Evolutionary conservation across 2,797 vertebrate genomes (phyloP).

Genomic region (Halcyon badia): DNA sequence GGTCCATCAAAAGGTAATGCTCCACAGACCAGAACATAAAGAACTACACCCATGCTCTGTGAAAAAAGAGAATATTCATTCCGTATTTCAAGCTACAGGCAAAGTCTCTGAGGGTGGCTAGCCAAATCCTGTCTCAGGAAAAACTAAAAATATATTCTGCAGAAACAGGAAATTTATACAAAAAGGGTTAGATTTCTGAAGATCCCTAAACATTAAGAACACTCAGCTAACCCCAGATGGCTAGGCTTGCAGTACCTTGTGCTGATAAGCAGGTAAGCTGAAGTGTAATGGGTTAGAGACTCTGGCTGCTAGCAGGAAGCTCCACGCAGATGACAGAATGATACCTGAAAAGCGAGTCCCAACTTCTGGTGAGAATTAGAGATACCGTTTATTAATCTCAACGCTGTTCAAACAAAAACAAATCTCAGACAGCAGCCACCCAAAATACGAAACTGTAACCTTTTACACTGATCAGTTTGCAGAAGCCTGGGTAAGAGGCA

Average conservation of each 20-base stretch:
- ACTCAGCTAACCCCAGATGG: background rate
- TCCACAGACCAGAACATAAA: slow-evolving; percentile 97
- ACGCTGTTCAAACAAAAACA: background rate
- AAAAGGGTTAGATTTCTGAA: background rate
- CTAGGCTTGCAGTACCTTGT: background rate
- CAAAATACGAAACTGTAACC: background rate
- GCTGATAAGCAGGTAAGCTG: background rate
- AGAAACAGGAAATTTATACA: background rate
- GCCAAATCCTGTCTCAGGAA: background rate
- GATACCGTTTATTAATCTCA: background rate
- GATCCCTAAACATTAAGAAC: background rate
- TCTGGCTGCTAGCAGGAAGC: background rate
- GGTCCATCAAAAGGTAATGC: slow-evolving; percentile 97
- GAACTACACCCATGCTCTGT: slow-evolving; percentile 98
- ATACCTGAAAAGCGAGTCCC: background rate
- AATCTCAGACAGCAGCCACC: background rate
- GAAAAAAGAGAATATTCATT: slow-evolving; percentile 1
- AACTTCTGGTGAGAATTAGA: background rate
- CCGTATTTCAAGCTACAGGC: background rate
- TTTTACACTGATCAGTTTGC: background rate
- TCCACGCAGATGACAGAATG: background rate
- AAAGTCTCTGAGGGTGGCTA: background rate
- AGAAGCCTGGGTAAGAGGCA: background rate
- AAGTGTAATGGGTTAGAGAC: background rate
- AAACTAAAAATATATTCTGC: background rate